Percentiles rank a stretch among this genome's conserved stretches.
Conservation (phyloP, 2,113 vertebrate species). For the Chascanopsetta lugubris region DNA sequence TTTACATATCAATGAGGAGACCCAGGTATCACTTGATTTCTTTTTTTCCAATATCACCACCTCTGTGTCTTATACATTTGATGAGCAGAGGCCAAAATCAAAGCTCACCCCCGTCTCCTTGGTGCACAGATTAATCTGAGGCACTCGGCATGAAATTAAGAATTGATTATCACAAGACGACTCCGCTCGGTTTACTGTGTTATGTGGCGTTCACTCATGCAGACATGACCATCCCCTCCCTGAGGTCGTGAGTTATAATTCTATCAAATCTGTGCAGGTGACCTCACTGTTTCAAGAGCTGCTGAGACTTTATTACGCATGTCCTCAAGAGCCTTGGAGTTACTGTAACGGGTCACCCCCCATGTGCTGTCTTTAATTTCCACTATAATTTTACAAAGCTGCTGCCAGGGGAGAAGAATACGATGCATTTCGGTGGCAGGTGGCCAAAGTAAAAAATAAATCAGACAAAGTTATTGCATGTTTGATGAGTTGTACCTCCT, state of each 20-base stretch:
- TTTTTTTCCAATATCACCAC: slow-evolving; percentile 24
- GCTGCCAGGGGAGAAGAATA: slow-evolving; percentile 40
- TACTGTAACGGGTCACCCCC: slow-evolving; percentile 40
- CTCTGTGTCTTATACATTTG: slow-evolving; percentile 35
- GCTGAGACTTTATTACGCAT: slow-evolving; percentile 65
- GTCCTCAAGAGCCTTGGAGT: slow-evolving; percentile 39
- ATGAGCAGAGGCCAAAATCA: slow-evolving; percentile 53
- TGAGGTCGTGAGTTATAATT: slow-evolving; percentile 68
- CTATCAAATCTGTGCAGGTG: slow-evolving; percentile 70
- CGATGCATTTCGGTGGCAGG: slow-evolving; percentile 36
- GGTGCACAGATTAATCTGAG: slow-evolving; percentile 73
- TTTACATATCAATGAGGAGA: slow-evolving; percentile 15
- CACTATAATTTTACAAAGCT: slow-evolving; percentile 41
- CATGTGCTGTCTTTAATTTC: slow-evolving; percentile 27
- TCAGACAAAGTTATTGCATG: slow-evolving; percentile 51
- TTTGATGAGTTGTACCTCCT: slow-evolving; percentile 51
- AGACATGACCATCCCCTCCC: slow-evolving; percentile 52
- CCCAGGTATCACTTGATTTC: slow-evolving; percentile 21
- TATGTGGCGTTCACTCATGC: slow-evolving; percentile 56
- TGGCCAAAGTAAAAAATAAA: slow-evolving; percentile 46
- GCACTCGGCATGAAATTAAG: slow-evolving; percentile 84
- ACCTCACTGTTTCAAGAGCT: slow-evolving; percentile 78
- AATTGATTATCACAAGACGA: slow-evolving; percentile 82
- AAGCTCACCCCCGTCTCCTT: slow-evolving; percentile 57
- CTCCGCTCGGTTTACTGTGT: slow-evolving; percentile 78